Evolutionary conservation across 1,140 invertebrate genomes (phyloP), one percentile per base, ranked within the genome.

Genomic region (Brachionus paranguensis): DNA sequence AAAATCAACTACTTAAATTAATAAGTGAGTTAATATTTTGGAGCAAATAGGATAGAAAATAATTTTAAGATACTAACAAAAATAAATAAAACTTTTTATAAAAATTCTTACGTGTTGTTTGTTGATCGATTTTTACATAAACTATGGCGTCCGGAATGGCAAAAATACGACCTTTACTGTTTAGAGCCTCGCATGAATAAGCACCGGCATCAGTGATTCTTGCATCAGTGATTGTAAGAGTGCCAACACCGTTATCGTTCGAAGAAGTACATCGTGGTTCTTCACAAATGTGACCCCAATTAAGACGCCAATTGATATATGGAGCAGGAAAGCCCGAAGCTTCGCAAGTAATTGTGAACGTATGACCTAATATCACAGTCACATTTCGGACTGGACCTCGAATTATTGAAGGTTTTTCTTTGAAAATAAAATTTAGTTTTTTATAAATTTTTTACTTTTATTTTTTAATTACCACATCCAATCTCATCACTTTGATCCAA

Each of bases 141-240:
- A 99, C 91, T 86, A 98, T 95, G 0, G 95, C 93, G 87, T 99
- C 96, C 0, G 95, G 96, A 0, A 92, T 91, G 1, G 95, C 96
- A 86, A 99, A 94, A 1, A 93, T 92, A 12, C 94, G 93, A 10
- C 94, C 95, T 85, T 89, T 90, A 33, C 92, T 93, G 88, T 98
- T 99, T 33, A 99, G 93, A 1, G 94, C 96, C 91, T 99, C 97
- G 90, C 97, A 99, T 11, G 95, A 97, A 88, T 99, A 99, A 0
- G 96, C 96, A 3, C 97, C 97, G 87, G 95, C 94, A 86, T 99
- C 95, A 68, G 88, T 86, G 8, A 87, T 86, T 41, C 87, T 86
- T 17, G 95, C 93, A 85, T 95, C 89, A 0, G 92, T 92, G 86
- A 97, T 96, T 0, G 92, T 93, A 0, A 99, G 89, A 0, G 91